Base-by-base conservation (phyloP, 1,140 invertebrate genomes). In the Aphaenogaster ashmeadi region DNA sequence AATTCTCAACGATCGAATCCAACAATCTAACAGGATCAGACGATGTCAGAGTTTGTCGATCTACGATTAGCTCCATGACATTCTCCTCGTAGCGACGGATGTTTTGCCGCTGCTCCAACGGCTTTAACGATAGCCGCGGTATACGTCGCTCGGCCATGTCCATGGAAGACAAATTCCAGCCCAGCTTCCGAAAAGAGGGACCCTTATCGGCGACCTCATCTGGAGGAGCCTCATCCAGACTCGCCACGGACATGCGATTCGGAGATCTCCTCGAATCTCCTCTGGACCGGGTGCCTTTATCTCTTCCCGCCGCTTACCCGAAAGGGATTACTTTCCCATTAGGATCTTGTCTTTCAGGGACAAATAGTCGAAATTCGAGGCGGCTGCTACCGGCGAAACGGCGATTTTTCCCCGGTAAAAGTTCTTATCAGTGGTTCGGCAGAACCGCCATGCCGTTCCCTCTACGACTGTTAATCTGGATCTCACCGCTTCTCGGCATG, bases 281-380 rank as follows among this genome's bases (percentile, higher is more conserved):
- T 66, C 47, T 33, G 18, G 21, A 41, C 15, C 38, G 52, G 33
- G 6, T 50, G n/a, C 72, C 72, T 92, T 92, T 92, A 91, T 92
- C 92, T 91, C 69, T 74, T 71, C 77, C 87, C 86, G 78, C 71
- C 86, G 90, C 71, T 90, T 90, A 90, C 89, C 91, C 92, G 69
- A 86, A 69, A 81, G 92, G 92, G 91, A 94, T 94, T 94, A 94
- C 91, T 93, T 93, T 91, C 90, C 93, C 92, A 94, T 95, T 95
- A 95, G 93, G 92, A 92, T 92, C 92, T 93, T 93, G 92, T 93
- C 91, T 93, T 89, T 75, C 78, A 74, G 77, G 88, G 90, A 94
- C 93, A 93, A 94, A 94, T 94, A 92, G 93, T 85, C 86, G 87
- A 89, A 87, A 92, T 47, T 87, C 62, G 85, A 90, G 79, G 36